Base-by-base conservation (phyloP, 2,888 invertebrate species). In the Resseliella maxima region DNA sequence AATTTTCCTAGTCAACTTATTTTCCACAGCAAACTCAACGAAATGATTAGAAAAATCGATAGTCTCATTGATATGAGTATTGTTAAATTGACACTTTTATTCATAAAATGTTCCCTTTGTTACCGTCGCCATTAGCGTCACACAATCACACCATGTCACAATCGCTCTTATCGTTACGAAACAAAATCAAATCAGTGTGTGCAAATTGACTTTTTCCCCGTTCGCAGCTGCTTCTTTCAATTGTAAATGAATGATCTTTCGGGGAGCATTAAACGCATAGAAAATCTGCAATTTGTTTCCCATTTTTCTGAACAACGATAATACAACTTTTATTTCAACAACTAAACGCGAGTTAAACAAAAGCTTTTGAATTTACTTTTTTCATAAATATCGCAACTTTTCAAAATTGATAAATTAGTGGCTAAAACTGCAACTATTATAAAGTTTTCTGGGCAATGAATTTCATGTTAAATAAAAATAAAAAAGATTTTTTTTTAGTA, bases 221-320 rank as follows among this genome's bases (percentile, higher is more conserved):
- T 50, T 21, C 50, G n/a, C 50, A 50, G 50, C 50, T 59, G 59
- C 59, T n/a, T n/a, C n/a, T n/a, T 59, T 59, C 59, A 27, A 59
- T 59, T 59, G 59, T n/a, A 59, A 59, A 24, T 59, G 59, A 59
- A 24, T 59, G 24, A 59, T 24, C n/a, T 59, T 24, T 59, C 59
- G 50, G 59, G 59, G 59, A 50, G 59, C 59, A 27, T 59, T 59
- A 59, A 59, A 59, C 24, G 59, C 59, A 59, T 59, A 59, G 24
- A 59, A 59, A 59, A 59, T 24, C 24, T 59, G 5, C 59, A 59
- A 59, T 59, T 59, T 59, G 24, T 59, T n/a, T 59, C 27, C 59
- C 59, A n/a, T 24, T 59, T 24, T n/a, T 12, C 59, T 0, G 45
- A 10, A 10, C 45, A 50, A 18, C 46, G 46, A 41, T 8, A 50